A percentile compares a stretch with the other conserved stretches of the same genome.
phyloP scores from a whole-genome alignment of 1,140 invertebrate species.

The Lineus longissimus region DNA sequence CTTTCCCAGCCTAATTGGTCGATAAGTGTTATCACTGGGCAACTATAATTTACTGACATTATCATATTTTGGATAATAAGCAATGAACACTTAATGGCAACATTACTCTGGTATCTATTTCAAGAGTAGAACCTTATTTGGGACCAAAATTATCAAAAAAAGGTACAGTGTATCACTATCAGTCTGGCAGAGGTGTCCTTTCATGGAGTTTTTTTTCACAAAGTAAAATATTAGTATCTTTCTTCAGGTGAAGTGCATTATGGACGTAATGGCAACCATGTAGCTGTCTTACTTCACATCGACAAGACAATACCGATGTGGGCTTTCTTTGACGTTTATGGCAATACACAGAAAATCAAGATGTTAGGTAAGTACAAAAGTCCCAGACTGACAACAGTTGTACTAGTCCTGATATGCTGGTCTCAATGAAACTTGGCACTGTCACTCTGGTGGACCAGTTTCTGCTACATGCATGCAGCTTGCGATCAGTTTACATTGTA shows the following conservation, averaged over 20 bases:
- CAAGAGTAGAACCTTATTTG: background rate
- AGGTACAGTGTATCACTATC: background rate
- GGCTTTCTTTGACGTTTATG: constrained; percentile 95
- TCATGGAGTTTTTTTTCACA: background rate
- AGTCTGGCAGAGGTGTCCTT: background rate
- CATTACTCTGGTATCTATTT: background rate
- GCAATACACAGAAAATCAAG: constrained; percentile 82
- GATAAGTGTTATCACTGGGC: no score
- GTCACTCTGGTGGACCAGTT: background rate
- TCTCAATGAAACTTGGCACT: background rate
- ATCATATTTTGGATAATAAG: background rate
- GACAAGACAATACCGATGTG: constrained; percentile 78
- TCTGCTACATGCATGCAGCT: no score
- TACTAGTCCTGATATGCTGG: background rate
- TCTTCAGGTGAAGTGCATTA: constrained; percentile 80
- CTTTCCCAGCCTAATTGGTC: no score
- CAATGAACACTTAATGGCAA: background rate
- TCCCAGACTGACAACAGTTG: background rate
- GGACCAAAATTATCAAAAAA: background rate
- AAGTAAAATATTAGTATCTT: constrained; percentile 12
- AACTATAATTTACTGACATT: no score
- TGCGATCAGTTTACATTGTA: no score
- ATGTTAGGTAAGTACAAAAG: constrained; percentile 60
- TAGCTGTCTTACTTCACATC: constrained; percentile 86
- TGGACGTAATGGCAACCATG: constrained; percentile 77